Conservation (phyloP, 1,140 invertebrate genomes). For the Leptoteleia sp. region DNA sequence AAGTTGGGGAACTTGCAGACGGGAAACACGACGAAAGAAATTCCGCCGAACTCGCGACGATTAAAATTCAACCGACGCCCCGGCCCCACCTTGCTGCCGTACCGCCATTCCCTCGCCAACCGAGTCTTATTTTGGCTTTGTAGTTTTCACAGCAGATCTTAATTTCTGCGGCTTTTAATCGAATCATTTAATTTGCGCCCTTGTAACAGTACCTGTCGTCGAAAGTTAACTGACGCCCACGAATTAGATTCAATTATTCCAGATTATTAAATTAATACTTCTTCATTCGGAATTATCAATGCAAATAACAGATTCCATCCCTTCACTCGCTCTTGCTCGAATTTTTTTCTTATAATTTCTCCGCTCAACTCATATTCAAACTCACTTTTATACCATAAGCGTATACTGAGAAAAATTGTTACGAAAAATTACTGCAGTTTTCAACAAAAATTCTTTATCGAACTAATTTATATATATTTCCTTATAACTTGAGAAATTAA, state of each 20-base stretch:
- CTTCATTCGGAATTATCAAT: constrained; percentile 46
- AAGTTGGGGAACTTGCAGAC: constrained; percentile 64
- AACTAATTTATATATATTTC: no score
- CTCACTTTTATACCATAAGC: no score
- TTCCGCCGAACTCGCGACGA: constrained; percentile 59
- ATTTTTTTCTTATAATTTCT: no score
- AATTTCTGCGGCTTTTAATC: constrained; percentile 75
- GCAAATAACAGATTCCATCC: constrained; percentile 4
- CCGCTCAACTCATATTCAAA: no score
- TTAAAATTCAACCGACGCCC: constrained; percentile 74
- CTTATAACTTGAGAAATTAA: no score
- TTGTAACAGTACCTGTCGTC: constrained; percentile 69
- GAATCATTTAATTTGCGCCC: constrained; percentile 78
- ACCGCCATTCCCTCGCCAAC: constrained; percentile 34
- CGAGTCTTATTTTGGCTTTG: constrained; percentile 69
- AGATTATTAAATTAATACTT: constrained; percentile 75
- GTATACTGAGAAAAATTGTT: no score
- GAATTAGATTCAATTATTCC: constrained; percentile 75
- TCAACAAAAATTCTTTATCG: no score
- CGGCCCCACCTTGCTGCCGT: constrained; percentile 12
- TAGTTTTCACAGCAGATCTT: constrained; percentile 72
- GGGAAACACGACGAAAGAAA: constrained; percentile 56
- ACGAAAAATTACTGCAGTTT: no score
- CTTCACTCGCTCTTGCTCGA: no score
- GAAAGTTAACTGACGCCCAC: constrained; percentile 75